Evolutionary conservation across 1,140 invertebrate genomes (phyloP).

Genomic region (Formica selysi): DNA sequence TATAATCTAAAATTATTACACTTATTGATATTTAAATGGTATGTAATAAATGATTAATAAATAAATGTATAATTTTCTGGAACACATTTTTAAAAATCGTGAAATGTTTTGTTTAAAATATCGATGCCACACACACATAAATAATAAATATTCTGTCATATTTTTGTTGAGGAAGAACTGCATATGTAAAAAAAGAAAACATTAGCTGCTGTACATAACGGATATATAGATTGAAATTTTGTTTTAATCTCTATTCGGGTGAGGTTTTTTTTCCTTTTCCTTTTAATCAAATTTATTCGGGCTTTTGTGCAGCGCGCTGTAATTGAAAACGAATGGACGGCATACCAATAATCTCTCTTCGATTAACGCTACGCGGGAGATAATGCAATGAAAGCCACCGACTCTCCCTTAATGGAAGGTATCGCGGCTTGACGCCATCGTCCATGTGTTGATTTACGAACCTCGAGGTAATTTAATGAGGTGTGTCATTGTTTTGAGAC

Average conservation of each 20-base stretch:
- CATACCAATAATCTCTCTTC: slow-evolving; percentile 16
- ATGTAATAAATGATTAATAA: not conserved
- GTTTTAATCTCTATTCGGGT: not conserved
- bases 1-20: slow-evolving; percentile 4
- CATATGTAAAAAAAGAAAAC: not conserved
- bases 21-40: not conserved
- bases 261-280: not conserved
- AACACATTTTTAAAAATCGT: not conserved
- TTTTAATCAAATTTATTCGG: not conserved
- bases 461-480: not conserved
- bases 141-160: not conserved
- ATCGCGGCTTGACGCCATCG: slow-evolving; percentile 12
- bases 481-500: not conserved
- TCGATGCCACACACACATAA: not conserved
- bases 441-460: not conserved
- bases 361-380: slow-evolving; percentile 10
- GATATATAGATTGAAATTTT: not conserved
- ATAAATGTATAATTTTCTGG: not conserved
- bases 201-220: not conserved
- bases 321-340: slow-evolving; percentile 23
- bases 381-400: slow-evolving; percentile 30
- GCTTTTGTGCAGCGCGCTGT: not conserved
- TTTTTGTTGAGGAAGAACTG: not conserved
- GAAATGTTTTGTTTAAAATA: not conserved
- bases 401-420: slow-evolving; percentile 10